phyloP scores from a whole-genome alignment of 2,797 vertebrate species.

The Crocodylus rhombifer region DNA sequence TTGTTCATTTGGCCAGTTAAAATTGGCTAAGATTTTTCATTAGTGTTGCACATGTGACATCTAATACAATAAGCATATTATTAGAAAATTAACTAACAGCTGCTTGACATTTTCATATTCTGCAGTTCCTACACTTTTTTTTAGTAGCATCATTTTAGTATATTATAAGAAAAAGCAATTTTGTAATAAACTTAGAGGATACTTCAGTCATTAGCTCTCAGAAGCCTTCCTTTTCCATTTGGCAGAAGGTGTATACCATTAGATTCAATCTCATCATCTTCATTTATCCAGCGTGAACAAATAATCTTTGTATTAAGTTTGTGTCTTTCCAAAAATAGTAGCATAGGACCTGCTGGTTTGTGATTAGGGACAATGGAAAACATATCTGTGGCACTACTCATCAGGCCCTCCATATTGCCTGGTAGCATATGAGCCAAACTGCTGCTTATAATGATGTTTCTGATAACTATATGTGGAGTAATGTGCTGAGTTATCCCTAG shows the following conservation, averaged over 20 bases:
- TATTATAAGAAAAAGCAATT: not conserved
- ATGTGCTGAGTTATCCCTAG: not conserved
- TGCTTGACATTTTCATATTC: not conserved
- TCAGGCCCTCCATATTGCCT: too few relatives aligned
- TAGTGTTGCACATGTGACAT: not conserved
- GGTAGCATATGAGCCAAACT: not conserved
- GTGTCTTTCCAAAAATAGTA: not conserved
- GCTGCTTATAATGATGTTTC: not conserved
- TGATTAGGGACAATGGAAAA: not conserved
- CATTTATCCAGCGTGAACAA: not conserved
- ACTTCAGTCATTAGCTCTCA: not conserved
- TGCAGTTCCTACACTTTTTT: not conserved
- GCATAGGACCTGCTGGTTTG: slow-evolving; percentile 1
- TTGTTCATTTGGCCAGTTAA: slow-evolving; percentile 9
- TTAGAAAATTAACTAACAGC: slow-evolving; percentile 8
- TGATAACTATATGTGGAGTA: not conserved
- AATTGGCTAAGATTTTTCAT: not conserved
- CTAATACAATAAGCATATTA: slow-evolving; percentile 26
- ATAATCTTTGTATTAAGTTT: not conserved
- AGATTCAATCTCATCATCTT: not conserved
- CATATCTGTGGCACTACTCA: not conserved
- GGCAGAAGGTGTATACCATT: not conserved
- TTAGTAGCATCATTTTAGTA: slow-evolving; percentile 15
- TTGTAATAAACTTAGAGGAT: slow-evolving; percentile 8
- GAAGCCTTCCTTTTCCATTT: slow-evolving; percentile 13